Base-by-base conservation (phyloP, 2,113 vertebrate genomes). In the Eretmochelys imbricata region DNA sequence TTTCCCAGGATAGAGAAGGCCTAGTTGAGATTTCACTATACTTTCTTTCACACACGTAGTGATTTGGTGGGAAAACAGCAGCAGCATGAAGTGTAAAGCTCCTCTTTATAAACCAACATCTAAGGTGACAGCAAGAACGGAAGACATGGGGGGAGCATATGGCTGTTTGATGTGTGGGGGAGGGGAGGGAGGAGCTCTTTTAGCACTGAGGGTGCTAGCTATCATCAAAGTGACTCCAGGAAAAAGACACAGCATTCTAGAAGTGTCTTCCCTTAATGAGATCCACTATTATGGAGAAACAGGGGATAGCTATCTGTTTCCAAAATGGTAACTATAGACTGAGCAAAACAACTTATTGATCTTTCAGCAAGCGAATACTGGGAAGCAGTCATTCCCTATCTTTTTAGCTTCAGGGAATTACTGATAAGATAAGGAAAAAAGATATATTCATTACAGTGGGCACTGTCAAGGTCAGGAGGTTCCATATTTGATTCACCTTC, bases 401-500 rank as follows among this genome's bases (percentile, higher is more conserved):
- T 22, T 48, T 76, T 48, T 57, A 17, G 53, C 84, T 90, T 89
- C 80, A 88, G 65, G 75, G 1, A 82, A 72, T 9, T 72, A 35
- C 65, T 72, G 65, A 38, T 72, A 65, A 65, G 62, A 65, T 65
- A 38, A 72, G 65, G 65, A 72, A 72, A 72, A 22, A 19, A 83
- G 65, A 59, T 3, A 87, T 29, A 80, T 54, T 82, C 86, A 72
- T 69, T 93, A 79, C 55, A 91, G 85, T 90, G 65, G 91, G 50
- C 53, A 81, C 2, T 53, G 46, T 49, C 76, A 83, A 0, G 3
- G 48, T 62, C 65, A 46, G 0, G 14, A 91, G n/a, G 50, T 51
- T 91, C 84, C 90, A 90, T 65, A 90, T 96, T 79, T 80, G 94
- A 91, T 89, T 82, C 72, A 35, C 82, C 59, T 93, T 91, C 85